A percentile compares a stretch with the other conserved stretches of the same genome.
Conservation (phyloP, 2,888 invertebrate species). For the Stenchaetothrips biformis region DNA sequence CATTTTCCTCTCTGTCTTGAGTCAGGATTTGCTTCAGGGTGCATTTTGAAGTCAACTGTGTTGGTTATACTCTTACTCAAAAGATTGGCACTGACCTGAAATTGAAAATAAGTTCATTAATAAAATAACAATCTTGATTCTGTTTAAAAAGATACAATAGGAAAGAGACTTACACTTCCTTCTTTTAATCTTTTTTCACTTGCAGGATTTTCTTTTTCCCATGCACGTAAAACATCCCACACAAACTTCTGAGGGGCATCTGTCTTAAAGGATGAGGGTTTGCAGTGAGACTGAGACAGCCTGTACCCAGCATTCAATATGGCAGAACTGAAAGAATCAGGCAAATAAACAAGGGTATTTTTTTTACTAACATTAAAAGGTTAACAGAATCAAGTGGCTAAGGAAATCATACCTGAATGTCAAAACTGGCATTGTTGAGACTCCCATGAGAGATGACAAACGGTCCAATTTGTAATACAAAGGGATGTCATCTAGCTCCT, state of each 20-base stretch:
- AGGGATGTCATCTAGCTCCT: constrained; percentile 80
- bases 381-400: background rate
- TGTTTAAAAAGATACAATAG: constrained; percentile 27
- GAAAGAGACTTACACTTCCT: constrained; percentile 32
- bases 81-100: constrained; percentile 50
- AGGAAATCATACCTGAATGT: constrained; percentile 55
- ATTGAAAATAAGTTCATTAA: background rate
- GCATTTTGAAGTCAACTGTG: constrained; percentile 52
- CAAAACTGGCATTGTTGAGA: constrained; percentile 45
- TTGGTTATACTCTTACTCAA: constrained; percentile 52
- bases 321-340: constrained; percentile 65
- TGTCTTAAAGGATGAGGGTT: constrained; percentile 85
- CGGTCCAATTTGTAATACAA: constrained; percentile 82
- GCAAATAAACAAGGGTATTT: background rate
- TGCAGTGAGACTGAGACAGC: constrained; percentile 89
- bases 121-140: constrained; percentile 9
- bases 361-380: constrained; percentile 26
- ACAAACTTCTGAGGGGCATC: constrained; percentile 77
- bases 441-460: constrained; percentile 56
- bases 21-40: constrained; percentile 71
- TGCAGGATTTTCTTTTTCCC: constrained; percentile 66
- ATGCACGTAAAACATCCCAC: constrained; percentile 88
- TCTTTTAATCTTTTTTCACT: constrained; percentile 55
- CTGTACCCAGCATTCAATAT: constrained; percentile 81
- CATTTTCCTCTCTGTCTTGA: constrained; percentile 68